A percentile compares a stretch with the other conserved stretches of the same genome.
phyloP scores from a whole-genome alignment of 2,797 vertebrate genomes.

The Sebastes diploproa region DNA sequence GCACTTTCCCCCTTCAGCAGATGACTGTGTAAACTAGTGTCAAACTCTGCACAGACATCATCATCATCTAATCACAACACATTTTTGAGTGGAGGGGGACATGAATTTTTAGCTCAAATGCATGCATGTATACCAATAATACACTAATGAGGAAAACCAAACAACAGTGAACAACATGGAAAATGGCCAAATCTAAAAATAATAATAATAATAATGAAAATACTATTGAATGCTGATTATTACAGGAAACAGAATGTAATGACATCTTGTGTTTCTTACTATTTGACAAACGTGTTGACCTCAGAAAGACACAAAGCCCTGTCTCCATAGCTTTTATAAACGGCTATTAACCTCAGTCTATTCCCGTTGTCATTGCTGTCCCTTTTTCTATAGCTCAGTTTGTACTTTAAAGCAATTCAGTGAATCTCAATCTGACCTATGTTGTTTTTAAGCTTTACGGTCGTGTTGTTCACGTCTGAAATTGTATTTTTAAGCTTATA shows the following conservation, averaged over 20 bases:
- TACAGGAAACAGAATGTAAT: background rate
- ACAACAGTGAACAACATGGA: background rate
- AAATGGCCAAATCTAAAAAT: background rate
- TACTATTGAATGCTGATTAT: background rate
- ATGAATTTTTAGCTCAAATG: background rate
- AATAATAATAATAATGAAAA: background rate
- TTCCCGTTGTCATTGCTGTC: background rate
- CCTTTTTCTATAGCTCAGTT: background rate
- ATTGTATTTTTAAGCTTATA: background rate
- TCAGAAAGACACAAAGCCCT: background rate
- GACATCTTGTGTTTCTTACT: background rate
- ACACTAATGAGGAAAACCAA: background rate
- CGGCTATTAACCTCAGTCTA: background rate
- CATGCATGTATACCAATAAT: background rate
- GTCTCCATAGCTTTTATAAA: background rate
- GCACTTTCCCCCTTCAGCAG: background rate
- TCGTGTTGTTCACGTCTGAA: background rate
- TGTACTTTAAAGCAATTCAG: background rate
- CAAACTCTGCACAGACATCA: background rate
- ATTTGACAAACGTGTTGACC: background rate
- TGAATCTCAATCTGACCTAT: background rate
- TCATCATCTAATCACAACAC: background rate
- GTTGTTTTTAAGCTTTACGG: background rate
- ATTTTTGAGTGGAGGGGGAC: background rate
- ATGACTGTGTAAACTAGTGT: background rate